Base-by-base conservation (phyloP, 1,140 invertebrate genomes). In the Aphaenogaster ashmeadi region DNA sequence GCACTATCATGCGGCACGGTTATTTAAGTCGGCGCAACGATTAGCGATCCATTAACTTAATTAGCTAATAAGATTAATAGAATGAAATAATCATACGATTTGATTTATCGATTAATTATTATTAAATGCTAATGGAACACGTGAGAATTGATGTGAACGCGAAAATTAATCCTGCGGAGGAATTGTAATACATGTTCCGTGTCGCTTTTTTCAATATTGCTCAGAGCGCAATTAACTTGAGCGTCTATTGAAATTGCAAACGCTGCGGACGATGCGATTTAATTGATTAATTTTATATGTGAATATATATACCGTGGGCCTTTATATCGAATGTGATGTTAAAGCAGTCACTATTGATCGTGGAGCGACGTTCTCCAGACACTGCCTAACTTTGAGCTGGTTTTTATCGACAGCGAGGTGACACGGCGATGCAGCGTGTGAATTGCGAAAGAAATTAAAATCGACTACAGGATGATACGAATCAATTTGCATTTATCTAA, bases 381-480 rank as follows among this genome's bases (percentile, higher is more conserved):
- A 87, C 80, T 87, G 86, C 86, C 86, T 67, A 85, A 87, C 44
- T 58, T 54, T 50, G 33, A 84, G 36, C 80, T 84, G 69, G 54
- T 75, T 60, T 58, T 75, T 50, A 62, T 38, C 47, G 36, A 13
- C 47, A 50, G 38, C 21, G 33, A 83, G 15, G 7, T 27, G 41
- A 27, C 60, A 44, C 60, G 33, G 21, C 56, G 15, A 77, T 60
- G 2, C 64, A 71, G 44, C 78, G 8, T 56, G 15, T 21, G 21
- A 71, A 80, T 64, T 44, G 58, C 60, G 15, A 62, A 66, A 60
- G 27, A n/a, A 44, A 58, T 71, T 58, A 9, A 69, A 58, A 67
- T 83, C 33, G 36, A 71, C 15, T 33, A 58, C 11, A 44, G 13
- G 0, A 52, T 3, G 33, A 60, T 54, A 38, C 13, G 2, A 41